Evolutionary conservation across 35 echinoderm and acorn worm genomes (phyloP).

Genomic region (Apostichopus japonicus): DNA sequence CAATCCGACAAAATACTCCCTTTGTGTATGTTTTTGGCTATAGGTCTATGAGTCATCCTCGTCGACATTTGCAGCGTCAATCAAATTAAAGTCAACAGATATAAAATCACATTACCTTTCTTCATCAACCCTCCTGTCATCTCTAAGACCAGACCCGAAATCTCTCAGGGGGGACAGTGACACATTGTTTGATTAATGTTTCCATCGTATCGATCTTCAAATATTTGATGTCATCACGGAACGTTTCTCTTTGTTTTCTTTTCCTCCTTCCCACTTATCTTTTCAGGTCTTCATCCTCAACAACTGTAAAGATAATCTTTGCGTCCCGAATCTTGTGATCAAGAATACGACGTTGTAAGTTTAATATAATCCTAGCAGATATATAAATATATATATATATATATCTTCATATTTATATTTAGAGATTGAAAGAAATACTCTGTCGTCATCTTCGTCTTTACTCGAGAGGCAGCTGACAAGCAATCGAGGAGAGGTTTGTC

Average conservation of each 20-base stretch:
- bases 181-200: constrained; percentile 20
- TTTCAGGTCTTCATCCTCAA: constrained; percentile 57
- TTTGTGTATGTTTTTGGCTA: not conserved
- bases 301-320: constrained; percentile 52
- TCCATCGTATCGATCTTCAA: not conserved
- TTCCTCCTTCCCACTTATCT: not conserved
- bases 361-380: not conserved
- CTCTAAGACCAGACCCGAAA: not conserved
- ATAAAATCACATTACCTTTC: not conserved
- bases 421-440: not conserved
- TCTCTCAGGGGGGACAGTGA: not conserved
- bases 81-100: not conserved
- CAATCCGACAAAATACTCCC: not conserved
- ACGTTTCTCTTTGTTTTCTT: not conserved
- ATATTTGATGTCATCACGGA: not conserved
- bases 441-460: not conserved
- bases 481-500: not conserved
- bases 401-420: not conserved
- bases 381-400: no score
- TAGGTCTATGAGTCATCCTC: not conserved
- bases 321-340: constrained; percentile 35
- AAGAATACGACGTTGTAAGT: constrained; percentile 43
- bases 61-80: not conserved
- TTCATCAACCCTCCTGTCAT: not conserved
- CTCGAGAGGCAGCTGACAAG: not conserved